These are phyloP conservation scores for Aphelenchoides bicaudatus DNA, from an alignment of 2,888 invertebrate genomes.

Conservation along the genomic window DNA sequence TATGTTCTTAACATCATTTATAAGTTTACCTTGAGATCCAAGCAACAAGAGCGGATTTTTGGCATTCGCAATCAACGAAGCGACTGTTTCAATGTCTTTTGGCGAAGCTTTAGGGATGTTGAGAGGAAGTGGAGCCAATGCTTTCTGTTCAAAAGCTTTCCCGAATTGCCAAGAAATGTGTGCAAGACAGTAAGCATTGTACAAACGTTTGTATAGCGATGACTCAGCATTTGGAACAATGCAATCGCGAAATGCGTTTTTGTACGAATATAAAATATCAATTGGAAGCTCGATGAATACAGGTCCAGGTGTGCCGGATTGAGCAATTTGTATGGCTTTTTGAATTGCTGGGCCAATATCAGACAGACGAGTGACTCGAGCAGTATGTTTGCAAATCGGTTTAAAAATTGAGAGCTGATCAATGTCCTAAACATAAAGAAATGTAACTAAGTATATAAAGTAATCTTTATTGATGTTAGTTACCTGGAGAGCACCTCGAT, in stretches of 20 bases:
- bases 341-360: conserved; percentile 66
- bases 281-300: conserved; percentile 69
- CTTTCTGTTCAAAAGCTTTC: conserved; percentile 63
- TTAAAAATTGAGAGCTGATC: conserved; percentile 68
- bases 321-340: conserved; percentile 65
- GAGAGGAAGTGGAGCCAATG: conserved; percentile 63
- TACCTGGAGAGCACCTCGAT: conserved; percentile 61
- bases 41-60: conserved; percentile 66
- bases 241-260: conserved; percentile 61
- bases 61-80: conserved; percentile 48
- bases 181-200: conserved; percentile 48
- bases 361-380: conserved; percentile 64
- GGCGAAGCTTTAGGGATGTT: conserved; percentile 62
- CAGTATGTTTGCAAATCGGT: conserved; percentile 67
- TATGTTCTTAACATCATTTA: no score
- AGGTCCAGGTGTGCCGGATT: conserved; percentile 63
- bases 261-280: conserved; percentile 67
- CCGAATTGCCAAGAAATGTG: conserved; percentile 63
- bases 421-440: no score
- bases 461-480: no score
- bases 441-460: conserved; percentile 59
- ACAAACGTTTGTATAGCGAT: conserved; percentile 20
- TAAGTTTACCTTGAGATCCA: no score
- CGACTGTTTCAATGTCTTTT: conserved; percentile 41
- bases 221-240: conserved; percentile 2